Percentiles rank a stretch among this genome's conserved stretches.
Conservation (phyloP, 2,797 vertebrate species). For the Galaxias olidus region DNA sequence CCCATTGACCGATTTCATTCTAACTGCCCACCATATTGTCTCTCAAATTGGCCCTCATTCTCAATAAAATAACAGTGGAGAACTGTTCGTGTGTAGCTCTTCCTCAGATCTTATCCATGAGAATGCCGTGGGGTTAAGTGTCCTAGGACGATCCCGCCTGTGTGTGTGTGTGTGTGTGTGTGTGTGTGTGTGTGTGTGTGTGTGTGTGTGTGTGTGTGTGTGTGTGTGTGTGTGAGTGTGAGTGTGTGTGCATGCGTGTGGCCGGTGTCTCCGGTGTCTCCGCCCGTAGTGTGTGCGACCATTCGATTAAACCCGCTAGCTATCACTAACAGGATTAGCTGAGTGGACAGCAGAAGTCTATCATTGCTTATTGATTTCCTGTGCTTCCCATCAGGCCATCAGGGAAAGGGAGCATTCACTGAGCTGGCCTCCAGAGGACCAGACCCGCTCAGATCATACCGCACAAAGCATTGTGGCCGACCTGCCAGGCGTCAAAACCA, state of each 20-base stretch:
- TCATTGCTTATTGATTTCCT: constrained; percentile 81
- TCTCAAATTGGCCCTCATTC: constrained; percentile 64
- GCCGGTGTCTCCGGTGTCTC: constrained; percentile 29
- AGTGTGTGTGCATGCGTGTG: constrained; percentile 11
- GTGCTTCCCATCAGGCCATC: constrained; percentile 74
- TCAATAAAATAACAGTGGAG: constrained; percentile 62
- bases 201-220: constrained; percentile 31
- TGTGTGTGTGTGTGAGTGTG: constrained; percentile 6
- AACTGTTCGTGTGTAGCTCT: constrained; percentile 39
- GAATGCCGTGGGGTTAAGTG: constrained; percentile 66
- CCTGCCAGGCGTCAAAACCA: constrained; percentile 55
- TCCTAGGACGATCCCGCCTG: constrained; percentile 35
- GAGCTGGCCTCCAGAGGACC: constrained; percentile 60
- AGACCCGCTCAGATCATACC: constrained; percentile 41
- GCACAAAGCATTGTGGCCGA: constrained; percentile 55
- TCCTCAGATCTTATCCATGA: constrained; percentile 68
- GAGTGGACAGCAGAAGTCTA: constrained; percentile 78
- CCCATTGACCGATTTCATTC: constrained; percentile 56
- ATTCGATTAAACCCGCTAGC: constrained; percentile 76
- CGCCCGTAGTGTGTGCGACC: constrained; percentile 58
- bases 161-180: constrained; percentile 1
- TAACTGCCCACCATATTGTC: constrained; percentile 50
- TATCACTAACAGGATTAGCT: constrained; percentile 76
- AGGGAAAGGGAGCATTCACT: constrained; percentile 66
- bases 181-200: background rate